Conservation (phyloP, 2,888 invertebrate genomes). For the Pachydiplax longipennis region DNA sequence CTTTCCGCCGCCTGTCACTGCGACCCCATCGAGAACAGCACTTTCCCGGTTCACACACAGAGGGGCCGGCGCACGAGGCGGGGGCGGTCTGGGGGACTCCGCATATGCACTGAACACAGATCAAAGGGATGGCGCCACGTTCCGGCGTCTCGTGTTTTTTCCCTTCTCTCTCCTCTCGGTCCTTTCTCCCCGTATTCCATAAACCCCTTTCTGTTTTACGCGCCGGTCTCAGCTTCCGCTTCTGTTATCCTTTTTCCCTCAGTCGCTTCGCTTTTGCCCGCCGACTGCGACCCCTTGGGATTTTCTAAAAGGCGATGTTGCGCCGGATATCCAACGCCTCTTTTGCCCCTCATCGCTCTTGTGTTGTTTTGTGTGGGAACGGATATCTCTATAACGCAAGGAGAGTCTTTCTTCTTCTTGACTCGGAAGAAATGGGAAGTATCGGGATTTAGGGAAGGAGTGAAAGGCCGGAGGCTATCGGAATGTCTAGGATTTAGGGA, state of each 20-base stretch:
- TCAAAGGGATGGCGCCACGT: slow-evolving; percentile 36
- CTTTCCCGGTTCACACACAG: neutral
- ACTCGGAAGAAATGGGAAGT: neutral
- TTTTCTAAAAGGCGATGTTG: neutral
- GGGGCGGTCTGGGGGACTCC: neutral
- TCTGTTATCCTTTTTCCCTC: slow-evolving; percentile 10
- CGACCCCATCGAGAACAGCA: neutral
- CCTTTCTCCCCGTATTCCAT: neutral
- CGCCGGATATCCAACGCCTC: neutral
- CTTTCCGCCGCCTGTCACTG: slow-evolving; percentile 15
- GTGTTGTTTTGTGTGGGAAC: neutral
- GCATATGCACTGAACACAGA: slow-evolving; percentile 7
- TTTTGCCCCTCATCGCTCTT: neutral
- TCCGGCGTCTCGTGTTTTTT: neutral
- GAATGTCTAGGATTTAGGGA: neutral
- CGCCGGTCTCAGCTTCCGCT: neutral
- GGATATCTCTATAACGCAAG: neutral
- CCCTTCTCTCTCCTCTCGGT: neutral
- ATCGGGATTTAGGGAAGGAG: neutral
- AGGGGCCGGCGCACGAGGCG: neutral
- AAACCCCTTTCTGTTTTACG: slow-evolving; percentile 16
- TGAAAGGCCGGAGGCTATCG: neutral
- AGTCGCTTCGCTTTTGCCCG: neutral
- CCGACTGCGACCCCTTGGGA: neutral
- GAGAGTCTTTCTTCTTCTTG: neutral